These are phyloP conservation scores for Oxyteleia sp. DNA, from an alignment of 2,888 invertebrate genomes.

Conservation along the genomic window DNA sequence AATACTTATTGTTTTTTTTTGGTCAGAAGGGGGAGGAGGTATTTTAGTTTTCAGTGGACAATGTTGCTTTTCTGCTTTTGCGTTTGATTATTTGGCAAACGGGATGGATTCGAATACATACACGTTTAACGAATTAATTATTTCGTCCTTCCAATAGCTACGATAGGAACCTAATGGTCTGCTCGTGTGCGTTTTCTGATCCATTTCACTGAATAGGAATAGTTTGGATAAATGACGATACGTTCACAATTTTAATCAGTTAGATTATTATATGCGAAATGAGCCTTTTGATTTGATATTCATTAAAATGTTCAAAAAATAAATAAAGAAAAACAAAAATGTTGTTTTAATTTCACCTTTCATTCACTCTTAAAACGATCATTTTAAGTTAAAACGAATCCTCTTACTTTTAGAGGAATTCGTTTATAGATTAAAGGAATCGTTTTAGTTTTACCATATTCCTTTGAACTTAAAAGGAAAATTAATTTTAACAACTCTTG, in stretches of 20 bases:
- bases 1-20: constrained; percentile 3
- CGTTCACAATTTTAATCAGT: background rate
- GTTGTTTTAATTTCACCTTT: too few relatives aligned
- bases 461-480: too few relatives aligned
- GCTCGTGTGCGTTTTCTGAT: constrained; percentile 78
- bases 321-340: too few relatives aligned
- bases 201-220: constrained; percentile 73
- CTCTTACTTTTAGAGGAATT: too few relatives aligned
- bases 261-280: background rate
- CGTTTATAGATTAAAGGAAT: too few relatives aligned
- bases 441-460: too few relatives aligned
- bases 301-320: background rate
- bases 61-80: background rate
- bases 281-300: too few relatives aligned
- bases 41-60: background rate
- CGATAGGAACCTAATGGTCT: constrained; percentile 78
- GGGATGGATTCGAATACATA: constrained; percentile 72
- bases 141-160: constrained; percentile 80
- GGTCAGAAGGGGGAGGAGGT: too few relatives aligned
- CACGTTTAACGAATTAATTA: constrained; percentile 78
- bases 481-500: too few relatives aligned
- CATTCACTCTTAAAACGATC: too few relatives aligned
- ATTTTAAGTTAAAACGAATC: too few relatives aligned
- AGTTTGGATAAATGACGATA: constrained; percentile 1
- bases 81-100: constrained; percentile 43